Evolutionary conservation across 1,140 invertebrate species (phyloP).

Genomic region (Ceratitis capitata): DNA sequence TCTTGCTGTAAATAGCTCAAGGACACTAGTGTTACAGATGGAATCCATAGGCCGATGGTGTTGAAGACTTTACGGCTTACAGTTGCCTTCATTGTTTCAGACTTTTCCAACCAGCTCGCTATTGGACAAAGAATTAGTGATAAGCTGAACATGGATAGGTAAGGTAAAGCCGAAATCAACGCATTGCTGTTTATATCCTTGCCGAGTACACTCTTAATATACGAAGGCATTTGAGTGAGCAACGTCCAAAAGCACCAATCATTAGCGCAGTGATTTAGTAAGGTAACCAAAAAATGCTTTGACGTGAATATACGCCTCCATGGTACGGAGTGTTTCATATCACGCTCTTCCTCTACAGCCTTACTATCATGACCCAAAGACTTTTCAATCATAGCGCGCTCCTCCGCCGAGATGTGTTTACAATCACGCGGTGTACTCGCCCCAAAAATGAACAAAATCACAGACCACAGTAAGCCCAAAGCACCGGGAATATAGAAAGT

Average conservation of each 20-base stretch:
- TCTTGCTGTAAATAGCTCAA: slow-evolving; percentile 70
- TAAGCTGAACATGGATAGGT: slow-evolving; percentile 76
- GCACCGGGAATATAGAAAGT: slow-evolving; percentile 81
- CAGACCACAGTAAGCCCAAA: slow-evolving; percentile 70
- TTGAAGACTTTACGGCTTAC: slow-evolving; percentile 75
- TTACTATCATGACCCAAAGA: slow-evolving; percentile 44
- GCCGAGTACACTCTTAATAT: slow-evolving; percentile 82
- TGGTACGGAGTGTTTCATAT: slow-evolving; percentile 65
- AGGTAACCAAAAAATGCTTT: slow-evolving; percentile 82
- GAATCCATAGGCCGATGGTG: slow-evolving; percentile 70
- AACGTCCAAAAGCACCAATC: slow-evolving; percentile 96
- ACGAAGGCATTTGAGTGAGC: slow-evolving; percentile 85
- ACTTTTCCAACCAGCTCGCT: slow-evolving; percentile 71
- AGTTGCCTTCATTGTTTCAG: slow-evolving; percentile 67
- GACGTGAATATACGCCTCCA: slow-evolving; percentile 84
- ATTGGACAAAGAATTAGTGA: slow-evolving; percentile 74
- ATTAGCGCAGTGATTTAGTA: slow-evolving; percentile 85
- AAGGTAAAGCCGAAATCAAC: slow-evolving; percentile 80
- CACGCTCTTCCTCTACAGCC: neutral
- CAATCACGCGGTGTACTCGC: slow-evolving; percentile 74
- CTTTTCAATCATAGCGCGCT: slow-evolving; percentile 71
- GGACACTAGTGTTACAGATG: slow-evolving; percentile 71
- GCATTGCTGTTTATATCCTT: slow-evolving; percentile 82
- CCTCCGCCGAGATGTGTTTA: slow-evolving; percentile 69
- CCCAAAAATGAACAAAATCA: slow-evolving; percentile 73